These are phyloP conservation scores for Lochmaea capreae DNA, from an alignment of 2,888 invertebrate genomes.

Conservation along the genomic window DNA sequence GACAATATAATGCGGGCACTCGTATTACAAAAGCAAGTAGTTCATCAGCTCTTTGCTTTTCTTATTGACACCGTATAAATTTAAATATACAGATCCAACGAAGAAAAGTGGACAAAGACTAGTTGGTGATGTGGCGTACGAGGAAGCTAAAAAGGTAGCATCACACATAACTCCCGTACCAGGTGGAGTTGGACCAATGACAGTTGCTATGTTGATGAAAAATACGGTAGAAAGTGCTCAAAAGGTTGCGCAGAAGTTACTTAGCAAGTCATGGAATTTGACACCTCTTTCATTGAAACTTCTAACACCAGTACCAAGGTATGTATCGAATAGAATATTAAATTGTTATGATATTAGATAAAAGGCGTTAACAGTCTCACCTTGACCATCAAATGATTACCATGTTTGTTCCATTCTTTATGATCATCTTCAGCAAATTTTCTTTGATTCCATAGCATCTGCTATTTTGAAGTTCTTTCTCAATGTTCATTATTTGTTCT, in stretches of 20 bases:
- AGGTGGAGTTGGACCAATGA: constrained; percentile 99
- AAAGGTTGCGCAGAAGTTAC: constrained; percentile 70
- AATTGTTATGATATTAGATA: background rate
- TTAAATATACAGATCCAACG: constrained; percentile 72
- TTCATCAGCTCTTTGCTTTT: no score
- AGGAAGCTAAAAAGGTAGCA: constrained; percentile 82
- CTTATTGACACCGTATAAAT: background rate
- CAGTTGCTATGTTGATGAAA: constrained; percentile 96
- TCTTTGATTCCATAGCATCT: no score
- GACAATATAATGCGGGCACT: no score
- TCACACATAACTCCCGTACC: constrained; percentile 95
- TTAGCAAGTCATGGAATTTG: constrained; percentile 79
- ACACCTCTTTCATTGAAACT: constrained; percentile 74
- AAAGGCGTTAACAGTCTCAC: no score
- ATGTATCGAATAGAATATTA: constrained; percentile 43
- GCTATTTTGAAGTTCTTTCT: no score
- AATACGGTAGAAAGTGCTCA: constrained; percentile 92
- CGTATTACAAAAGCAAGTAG: no score
- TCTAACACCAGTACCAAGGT: constrained; percentile 87
- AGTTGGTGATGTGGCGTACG: constrained; percentile 95
- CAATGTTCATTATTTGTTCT: no score
- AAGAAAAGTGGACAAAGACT: constrained; percentile 84
- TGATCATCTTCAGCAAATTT: no score
- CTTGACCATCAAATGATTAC: no score
- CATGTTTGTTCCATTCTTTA: no score